Evolutionary conservation across 2,113 vertebrate species (phyloP), one percentile per base, ranked within the genome.

Genomic region (Pelecanoides urinatrix): DNA sequence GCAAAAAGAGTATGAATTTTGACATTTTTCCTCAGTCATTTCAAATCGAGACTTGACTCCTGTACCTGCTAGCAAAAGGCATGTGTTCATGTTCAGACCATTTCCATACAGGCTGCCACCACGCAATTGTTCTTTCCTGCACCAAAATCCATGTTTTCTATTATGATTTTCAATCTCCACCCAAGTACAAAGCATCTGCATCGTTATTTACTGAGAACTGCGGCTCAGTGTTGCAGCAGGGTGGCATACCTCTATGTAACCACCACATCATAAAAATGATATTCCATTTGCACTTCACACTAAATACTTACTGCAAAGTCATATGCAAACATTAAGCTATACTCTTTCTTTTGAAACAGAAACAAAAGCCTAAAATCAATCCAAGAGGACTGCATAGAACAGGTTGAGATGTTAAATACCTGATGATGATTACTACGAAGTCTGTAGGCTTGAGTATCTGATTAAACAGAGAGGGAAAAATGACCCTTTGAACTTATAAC

Each of bases 401-500:
- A 85, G 67, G 47, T 36, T 75, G 77, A 89, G 87, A 90, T 83
- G 84, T 70, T 82, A 91, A 95, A 78, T 86, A 90, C 83, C 70
- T 79, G 34, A 82, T 42, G 74, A 87, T 89, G 94, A 96, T 95
- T 91, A 83, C 50, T 88, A 93, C 92, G 77, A 97, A 94, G 59
- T 91, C 78, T 63, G 68, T 52, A 75, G 36, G 44, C 78, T 90
- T 90, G 63, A 78, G 40, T 34, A 74, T 67, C 73, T 92, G 78
- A 95, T 94, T 93, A 97, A 97, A 97, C 16, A 90, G 82, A 94
- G 78, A 74, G 19, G 21, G n/a, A 38, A 92, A 92, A 92, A 63
- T 94, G 97, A 98, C 97, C 97, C 92, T 78, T 66, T 97, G 96
- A 98, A 98, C 98, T 97, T 97, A 86, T 95, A 96, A 98, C 98